Evolutionary conservation across 2,113 vertebrate species (phyloP).

Genomic region (Ovibos moschatus): DNA sequence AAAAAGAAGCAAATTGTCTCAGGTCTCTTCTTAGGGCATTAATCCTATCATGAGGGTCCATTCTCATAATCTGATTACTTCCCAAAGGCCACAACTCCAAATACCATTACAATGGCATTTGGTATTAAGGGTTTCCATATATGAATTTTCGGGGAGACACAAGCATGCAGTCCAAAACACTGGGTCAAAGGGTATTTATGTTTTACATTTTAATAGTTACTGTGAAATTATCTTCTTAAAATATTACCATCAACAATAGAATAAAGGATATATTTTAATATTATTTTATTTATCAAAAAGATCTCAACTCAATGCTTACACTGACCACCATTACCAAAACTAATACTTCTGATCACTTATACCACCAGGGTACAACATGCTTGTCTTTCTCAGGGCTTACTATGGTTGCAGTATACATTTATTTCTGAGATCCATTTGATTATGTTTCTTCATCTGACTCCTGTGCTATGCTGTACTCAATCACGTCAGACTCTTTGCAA

Average conservation of each 20-base stretch:
- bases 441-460: neutral
- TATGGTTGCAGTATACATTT: neutral
- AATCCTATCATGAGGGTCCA: neutral
- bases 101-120: neutral
- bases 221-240: neutral
- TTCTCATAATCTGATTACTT: neutral
- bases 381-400: neutral
- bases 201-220: neutral
- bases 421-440: neutral
- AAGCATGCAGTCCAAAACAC: neutral
- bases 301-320: neutral
- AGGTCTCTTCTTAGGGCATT: neutral
- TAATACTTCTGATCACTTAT: neutral
- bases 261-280: neutral
- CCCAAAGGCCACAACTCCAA: neutral
- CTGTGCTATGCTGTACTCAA: neutral
- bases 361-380: neutral
- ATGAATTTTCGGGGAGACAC: neutral
- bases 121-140: neutral
- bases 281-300: neutral
- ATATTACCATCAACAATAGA: neutral
- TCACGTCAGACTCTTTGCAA: accelerated
- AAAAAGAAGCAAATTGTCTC: neutral
- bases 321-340: neutral
- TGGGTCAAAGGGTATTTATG: neutral